These are phyloP conservation scores for Netelia melanura DNA, from an alignment of 2,888 invertebrate genomes.

Conservation along the genomic window DNA sequence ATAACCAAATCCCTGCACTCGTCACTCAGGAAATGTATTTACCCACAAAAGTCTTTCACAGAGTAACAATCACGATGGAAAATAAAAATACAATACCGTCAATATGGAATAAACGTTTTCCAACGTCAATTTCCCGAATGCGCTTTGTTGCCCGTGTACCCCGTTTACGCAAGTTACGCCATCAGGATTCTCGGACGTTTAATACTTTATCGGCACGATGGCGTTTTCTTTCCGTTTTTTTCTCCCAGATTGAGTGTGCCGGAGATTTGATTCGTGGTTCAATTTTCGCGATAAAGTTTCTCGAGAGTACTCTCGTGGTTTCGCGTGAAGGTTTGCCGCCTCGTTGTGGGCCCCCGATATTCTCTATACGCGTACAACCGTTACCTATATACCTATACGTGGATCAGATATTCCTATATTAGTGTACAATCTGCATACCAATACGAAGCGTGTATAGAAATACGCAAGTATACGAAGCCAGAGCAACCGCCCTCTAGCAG, in stretches of 20 bases:
- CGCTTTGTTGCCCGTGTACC: no score
- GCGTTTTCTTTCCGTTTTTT: no score
- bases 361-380: background rate
- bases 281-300: conserved; percentile 42
- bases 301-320: background rate
- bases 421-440: background rate
- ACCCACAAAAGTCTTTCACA: no score
- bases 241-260: background rate
- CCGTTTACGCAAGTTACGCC: no score
- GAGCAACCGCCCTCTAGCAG: background rate
- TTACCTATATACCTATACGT: conserved; percentile 12
- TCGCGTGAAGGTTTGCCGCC: conserved; percentile 5
- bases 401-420: background rate
- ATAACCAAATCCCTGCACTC: no score
- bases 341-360: background rate
- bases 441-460: conserved; percentile 2
- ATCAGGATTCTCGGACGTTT: no score
- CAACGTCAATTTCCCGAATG: no score
- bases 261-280: conserved; percentile 38
- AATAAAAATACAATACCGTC: no score
- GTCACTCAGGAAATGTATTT: no score
- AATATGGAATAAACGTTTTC: no score
- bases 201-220: no score
- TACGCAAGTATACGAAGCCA: background rate
- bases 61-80: no score